Evolutionary conservation across 2,797 vertebrate genomes (phyloP).

Genomic region (Epinephelus malabaricus): DNA sequence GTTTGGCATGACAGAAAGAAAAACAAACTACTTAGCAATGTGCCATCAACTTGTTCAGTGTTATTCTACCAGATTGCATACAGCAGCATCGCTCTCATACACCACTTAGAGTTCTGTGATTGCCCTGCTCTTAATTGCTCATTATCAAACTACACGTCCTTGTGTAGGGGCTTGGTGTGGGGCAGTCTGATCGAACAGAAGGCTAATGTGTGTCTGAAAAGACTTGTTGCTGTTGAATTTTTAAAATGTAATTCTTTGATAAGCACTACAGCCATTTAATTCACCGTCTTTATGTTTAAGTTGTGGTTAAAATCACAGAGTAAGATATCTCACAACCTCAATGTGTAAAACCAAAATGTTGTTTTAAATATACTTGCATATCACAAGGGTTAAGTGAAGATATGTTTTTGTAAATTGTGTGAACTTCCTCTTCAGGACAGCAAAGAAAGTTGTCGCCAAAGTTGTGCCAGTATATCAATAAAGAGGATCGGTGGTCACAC

Average conservation of each 20-base stretch:
- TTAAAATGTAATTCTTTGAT: background rate
- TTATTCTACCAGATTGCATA: background rate
- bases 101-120: slow-evolving; percentile 7
- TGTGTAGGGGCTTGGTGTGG: background rate
- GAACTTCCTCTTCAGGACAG: slow-evolving; percentile 23
- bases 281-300: background rate
- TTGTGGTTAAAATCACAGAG: background rate
- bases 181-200: slow-evolving; percentile 14
- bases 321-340: slow-evolving; percentile 9
- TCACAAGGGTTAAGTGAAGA: background rate
- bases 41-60: background rate
- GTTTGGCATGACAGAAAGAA: slow-evolving; percentile 8
- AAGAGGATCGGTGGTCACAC: slow-evolving; percentile 13
- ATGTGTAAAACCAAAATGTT: slow-evolving; percentile 16
- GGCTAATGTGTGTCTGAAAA: slow-evolving; percentile 19
- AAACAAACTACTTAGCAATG: background rate
- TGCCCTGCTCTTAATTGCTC: background rate
- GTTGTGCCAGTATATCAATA: slow-evolving; percentile 1
- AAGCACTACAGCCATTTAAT: background rate
- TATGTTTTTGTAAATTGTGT: background rate
- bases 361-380: background rate
- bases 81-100: background rate
- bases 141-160: background rate
- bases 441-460: slow-evolving; percentile 25
- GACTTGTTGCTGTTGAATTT: background rate